Conservation (phyloP, 2,888 invertebrate species). For the Idaea dimidiata region DNA sequence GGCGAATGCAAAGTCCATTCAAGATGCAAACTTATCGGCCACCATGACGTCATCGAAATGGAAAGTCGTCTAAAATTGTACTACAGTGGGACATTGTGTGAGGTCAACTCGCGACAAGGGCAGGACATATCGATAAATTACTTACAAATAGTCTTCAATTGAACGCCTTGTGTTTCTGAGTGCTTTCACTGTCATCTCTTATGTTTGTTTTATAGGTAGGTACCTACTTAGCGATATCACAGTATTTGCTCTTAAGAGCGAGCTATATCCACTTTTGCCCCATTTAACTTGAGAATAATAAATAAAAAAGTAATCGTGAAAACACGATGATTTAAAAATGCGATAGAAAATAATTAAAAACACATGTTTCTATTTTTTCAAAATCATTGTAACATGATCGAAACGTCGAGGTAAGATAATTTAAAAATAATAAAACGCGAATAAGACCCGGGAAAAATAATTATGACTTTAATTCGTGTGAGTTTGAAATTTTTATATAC, state of each 20-base stretch:
- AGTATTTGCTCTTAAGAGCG: background rate
- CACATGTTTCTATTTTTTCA: no score
- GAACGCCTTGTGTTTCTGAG: slow-evolving; percentile 4
- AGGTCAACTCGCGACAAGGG: background rate
- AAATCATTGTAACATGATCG: no score
- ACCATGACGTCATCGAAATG: slow-evolving; percentile 2
- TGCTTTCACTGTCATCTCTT: slow-evolving; percentile 3
- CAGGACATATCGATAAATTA: background rate
- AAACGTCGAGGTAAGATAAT: no score
- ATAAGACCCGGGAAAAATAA: no score
- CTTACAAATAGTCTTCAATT: background rate
- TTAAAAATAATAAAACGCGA: no score
- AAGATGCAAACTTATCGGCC: background rate
- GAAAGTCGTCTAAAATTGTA: slow-evolving; percentile 1
- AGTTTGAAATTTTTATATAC: no score
- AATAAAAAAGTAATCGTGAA: no score
- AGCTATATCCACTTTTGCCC: no score
- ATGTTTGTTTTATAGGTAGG: background rate
- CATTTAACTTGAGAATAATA: no score
- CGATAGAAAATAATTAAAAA: no score
- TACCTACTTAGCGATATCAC: background rate
- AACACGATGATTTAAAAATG: no score
- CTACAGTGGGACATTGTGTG: background rate
- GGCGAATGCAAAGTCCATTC: background rate
- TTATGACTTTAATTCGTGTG: no score